These are phyloP conservation scores for Drosophila ananassae DNA, from an alignment of 1,140 invertebrate genomes.

Conservation along the genomic window DNA sequence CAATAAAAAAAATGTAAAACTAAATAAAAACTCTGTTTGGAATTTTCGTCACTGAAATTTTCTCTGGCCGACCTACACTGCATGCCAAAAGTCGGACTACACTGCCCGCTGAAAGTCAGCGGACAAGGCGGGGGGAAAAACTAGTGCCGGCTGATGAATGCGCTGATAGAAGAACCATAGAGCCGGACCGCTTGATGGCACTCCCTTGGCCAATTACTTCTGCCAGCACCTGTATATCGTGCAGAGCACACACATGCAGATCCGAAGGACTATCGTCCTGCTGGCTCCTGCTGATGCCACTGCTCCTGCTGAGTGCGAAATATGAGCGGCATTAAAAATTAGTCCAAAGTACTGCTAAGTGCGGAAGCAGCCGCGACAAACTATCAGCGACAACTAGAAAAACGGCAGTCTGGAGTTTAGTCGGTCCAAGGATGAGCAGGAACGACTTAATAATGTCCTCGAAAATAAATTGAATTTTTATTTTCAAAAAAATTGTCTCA, in stretches of 20 bases:
- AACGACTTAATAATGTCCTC: slow-evolving; percentile 9
- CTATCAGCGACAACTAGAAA: slow-evolving; percentile 50
- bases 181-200: slow-evolving; percentile 35
- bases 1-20: too few relatives aligned
- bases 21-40: background rate
- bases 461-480: too few relatives aligned
- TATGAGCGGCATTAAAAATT: slow-evolving; percentile 78
- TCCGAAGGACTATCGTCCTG: slow-evolving; percentile 3
- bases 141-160: slow-evolving; percentile 39
- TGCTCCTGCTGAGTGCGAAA: slow-evolving; percentile 46
- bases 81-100: background rate
- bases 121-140: slow-evolving; percentile 2
- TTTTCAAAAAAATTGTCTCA: too few relatives aligned
- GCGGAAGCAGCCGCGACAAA: slow-evolving; percentile 62
- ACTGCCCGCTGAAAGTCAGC: background rate
- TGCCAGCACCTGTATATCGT: slow-evolving; percentile 53
- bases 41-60: too few relatives aligned
- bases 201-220: slow-evolving; percentile 70
- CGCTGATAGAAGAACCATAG: slow-evolving; percentile 20
- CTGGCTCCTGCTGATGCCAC: slow-evolving; percentile 18
- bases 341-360: slow-evolving; percentile 78
- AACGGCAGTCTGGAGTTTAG: background rate
- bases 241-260: slow-evolving; percentile 10
- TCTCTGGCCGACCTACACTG: background rate
- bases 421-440: background rate